These are phyloP conservation scores for Cryptomyrus ogoouensis DNA, from an alignment of 2,113 vertebrate genomes.

Conservation along the genomic window DNA sequence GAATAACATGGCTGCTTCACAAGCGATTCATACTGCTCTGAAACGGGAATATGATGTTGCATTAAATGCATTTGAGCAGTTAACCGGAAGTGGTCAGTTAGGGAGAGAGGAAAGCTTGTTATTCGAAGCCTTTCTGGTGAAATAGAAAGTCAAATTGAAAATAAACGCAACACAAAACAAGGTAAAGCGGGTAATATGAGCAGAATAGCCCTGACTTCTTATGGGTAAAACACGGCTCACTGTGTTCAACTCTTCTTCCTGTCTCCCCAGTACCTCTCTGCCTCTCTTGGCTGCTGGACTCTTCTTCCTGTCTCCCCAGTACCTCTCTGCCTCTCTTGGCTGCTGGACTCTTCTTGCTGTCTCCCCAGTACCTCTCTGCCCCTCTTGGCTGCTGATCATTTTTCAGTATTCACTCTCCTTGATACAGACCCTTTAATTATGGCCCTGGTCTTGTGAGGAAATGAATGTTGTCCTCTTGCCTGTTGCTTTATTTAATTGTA, in stretches of 20 bases:
- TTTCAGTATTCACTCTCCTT: background rate
- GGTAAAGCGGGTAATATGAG: background rate
- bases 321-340: background rate
- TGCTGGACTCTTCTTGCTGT: too few species aligned
- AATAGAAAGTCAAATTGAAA: background rate
- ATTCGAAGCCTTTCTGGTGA: background rate
- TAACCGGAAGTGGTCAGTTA: background rate
- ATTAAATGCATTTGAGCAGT: background rate
- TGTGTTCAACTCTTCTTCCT: background rate
- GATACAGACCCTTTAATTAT: background rate
- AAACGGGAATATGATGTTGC: conserved; percentile 20
- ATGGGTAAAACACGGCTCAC: background rate
- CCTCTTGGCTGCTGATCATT: background rate
- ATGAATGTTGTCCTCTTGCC: background rate
- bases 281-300: background rate
- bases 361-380: too few species aligned
- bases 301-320: background rate
- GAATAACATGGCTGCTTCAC: conserved; percentile 65
- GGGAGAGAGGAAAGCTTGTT: background rate
- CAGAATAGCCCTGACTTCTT: background rate
- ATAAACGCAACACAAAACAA: background rate
- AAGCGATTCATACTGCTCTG: conserved; percentile 90
- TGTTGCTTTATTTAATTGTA: background rate
- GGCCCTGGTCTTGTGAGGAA: background rate
- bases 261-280: background rate